phyloP scores from a whole-genome alignment of 2,888 invertebrate species.

The Torymus aiolomorphi region DNA sequence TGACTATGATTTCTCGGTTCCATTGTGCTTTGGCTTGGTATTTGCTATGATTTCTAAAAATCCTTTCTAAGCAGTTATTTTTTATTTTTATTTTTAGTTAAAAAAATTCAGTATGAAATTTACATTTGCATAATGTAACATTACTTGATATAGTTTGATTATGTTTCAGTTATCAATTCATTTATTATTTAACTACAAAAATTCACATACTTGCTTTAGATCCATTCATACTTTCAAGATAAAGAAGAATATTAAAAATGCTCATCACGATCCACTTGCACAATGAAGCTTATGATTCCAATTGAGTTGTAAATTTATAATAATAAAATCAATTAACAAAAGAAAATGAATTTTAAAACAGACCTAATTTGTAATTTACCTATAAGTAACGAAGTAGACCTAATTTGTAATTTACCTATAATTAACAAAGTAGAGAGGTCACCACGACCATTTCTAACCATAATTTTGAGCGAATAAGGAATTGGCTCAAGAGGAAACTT shows the following conservation, averaged over 20 bases:
- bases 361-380: slow-evolving; percentile 49
- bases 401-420: no score
- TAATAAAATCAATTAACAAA: slow-evolving; percentile 55
- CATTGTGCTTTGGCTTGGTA: slow-evolving; percentile 50
- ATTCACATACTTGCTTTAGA: slow-evolving; percentile 8
- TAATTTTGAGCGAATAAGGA: slow-evolving; percentile 47
- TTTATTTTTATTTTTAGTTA: slow-evolving; percentile 23
- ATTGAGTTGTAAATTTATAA: slow-evolving; percentile 40
- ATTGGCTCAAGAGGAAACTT: slow-evolving; percentile 22
- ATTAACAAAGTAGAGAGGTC: slow-evolving; percentile 43
- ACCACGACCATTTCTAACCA: slow-evolving; percentile 42
- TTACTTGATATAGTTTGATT: slow-evolving; percentile 35
- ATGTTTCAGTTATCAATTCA: slow-evolving; percentile 38
- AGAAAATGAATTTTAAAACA: slow-evolving; percentile 47
- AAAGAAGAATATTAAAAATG: slow-evolving; percentile 46
- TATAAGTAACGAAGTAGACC: no score
- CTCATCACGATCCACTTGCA: slow-evolving; percentile 41
- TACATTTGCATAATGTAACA: slow-evolving; percentile 45
- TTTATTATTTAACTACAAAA: slow-evolving; percentile 43
- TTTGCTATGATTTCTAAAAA: slow-evolving; percentile 10
- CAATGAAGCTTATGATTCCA: slow-evolving; percentile 32
- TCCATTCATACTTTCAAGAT: slow-evolving; percentile 46
- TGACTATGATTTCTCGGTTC: slow-evolving; percentile 23
- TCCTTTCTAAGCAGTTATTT: slow-evolving; percentile 4
- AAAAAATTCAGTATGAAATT: slow-evolving; percentile 44